Evolutionary conservation across 2,113 vertebrate genomes (phyloP), one percentile per base, ranked within the genome.

Genomic region (Ceyx cyanopectus): DNA sequence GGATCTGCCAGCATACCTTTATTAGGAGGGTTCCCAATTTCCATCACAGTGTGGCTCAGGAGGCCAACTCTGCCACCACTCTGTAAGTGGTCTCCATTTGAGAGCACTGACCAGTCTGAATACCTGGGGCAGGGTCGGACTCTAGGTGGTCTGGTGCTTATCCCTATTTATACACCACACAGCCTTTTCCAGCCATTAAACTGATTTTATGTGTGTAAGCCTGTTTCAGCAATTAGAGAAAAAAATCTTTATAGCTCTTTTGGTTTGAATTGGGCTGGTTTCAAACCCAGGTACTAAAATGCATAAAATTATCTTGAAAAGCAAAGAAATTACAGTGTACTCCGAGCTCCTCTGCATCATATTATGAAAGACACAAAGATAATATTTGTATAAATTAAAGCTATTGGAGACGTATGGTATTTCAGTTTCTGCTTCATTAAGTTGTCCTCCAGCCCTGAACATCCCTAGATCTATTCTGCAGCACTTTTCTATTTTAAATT

Each of bases 371-470:
- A 95, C 84, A 95, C 80, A 95, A 96, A 89, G 92, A 95, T 96
- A 96, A 97, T 96, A 97, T 97, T 96, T 97, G 95, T 94, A 93
- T 96, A 97, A 97, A 96, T 96, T 97, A 97, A 95, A 97, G 93
- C 92, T 96, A 94, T 96, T 96, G 95, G 95, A 93, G 92, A 95
- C 8, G 73, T 94, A 93, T 92, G 91, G 85, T 92, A 95, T 97
- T 96, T 97, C 94, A 93, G 90, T 96, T 95, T 96, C 96, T 96
- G 95, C 91, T 96, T 95, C 95, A 97, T 97, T 97, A 97, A 96
- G 89, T 96, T 95, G 92, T 96, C 90, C 92, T 97, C 92, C 91
- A 93, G 91, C 67, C 93, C 89, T 95, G 91, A 97, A 96, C 94
- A 94, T 97, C 94, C 95, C 76, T 23, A 89, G 79, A 95, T 95